Evolutionary conservation across 2,888 invertebrate species (phyloP).

Genomic region (Drosophila algonquin): DNA sequence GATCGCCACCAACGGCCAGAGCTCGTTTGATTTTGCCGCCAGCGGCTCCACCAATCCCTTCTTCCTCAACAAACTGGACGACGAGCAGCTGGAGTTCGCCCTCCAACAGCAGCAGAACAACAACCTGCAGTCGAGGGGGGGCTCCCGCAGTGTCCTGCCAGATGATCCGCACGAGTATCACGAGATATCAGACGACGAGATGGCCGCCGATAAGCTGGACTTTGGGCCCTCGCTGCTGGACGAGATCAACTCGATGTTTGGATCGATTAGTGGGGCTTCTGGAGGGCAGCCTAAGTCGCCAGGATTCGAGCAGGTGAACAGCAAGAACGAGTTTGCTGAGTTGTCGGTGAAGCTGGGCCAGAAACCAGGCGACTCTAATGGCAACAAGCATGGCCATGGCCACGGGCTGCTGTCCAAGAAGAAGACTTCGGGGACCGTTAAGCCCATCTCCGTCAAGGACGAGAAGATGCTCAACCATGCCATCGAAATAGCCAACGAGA

Average conservation of each 20-base stretch:
- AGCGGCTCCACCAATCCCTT: constrained; percentile 83
- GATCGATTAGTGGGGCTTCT: constrained; percentile 84
- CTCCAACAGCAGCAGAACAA: constrained; percentile 79
- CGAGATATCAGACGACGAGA: constrained; percentile 92
- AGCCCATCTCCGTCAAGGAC: constrained; percentile 96
- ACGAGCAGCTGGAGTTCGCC: constrained; percentile 70
- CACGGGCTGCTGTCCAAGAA: constrained; percentile 76
- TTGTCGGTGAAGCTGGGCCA: constrained; percentile 84
- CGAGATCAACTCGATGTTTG: constrained; percentile 95
- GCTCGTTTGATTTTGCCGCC: constrained; percentile 81
- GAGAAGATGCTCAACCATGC: constrained; percentile 95
- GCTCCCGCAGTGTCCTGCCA: constrained; percentile 60
- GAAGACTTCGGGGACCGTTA: constrained; percentile 85
- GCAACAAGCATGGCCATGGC: constrained; percentile 71
- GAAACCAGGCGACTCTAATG: constrained; percentile 74
- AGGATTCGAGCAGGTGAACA: constrained; percentile 86
- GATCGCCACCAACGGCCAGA: constrained; percentile 75
- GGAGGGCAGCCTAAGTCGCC: constrained; percentile 82
- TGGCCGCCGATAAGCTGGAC: constrained; percentile 86
- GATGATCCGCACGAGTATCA: constrained; percentile 89
- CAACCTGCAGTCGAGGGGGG: constrained; percentile 64
- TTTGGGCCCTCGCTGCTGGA: constrained; percentile 95
- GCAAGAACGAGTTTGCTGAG: constrained; percentile 89
- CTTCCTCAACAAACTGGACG: constrained; percentile 66
- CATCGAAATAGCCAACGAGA: constrained; percentile 96